Base-by-base conservation (phyloP, 2,888 invertebrate species). In the Drosophila gaucha region DNA sequence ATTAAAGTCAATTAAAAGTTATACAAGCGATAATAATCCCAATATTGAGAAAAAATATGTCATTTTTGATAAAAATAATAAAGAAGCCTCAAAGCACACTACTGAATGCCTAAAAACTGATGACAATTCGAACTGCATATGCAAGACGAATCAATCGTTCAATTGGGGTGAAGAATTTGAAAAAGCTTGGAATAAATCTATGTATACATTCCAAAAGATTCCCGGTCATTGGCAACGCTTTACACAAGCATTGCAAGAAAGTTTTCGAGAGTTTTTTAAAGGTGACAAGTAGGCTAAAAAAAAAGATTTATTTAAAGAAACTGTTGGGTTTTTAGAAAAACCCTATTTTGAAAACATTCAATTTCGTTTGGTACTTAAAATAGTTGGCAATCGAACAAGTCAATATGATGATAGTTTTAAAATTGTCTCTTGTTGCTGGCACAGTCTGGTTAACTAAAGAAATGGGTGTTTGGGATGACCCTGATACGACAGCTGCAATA, bases 391-490 rank as follows among this genome's bases (percentile, higher is more conserved):
- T 26, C 35, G 1, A 14, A 18, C 16, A 14, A 57, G 65, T 78
- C 2, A 9, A 65, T 22, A n/a, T 67, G 4, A 6, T 49, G 2
- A 2, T 67, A 1, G 33, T 70, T 1, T 41, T 70, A 0, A 83
- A 65, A 73, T 9, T 75, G 6, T 68, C 55, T 20, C 8, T 73
- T 28, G 59, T 76, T 9, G 76, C 62, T 57, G 83, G 73, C 2
- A 63, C 83, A 6, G 44, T 79, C 1, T 68, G 50, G 51, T 3
- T 60, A 12, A 74, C 76, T 10, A 66, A 47, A 9, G 41, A 63
- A 14, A 2, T 67, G 2, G 79, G 73, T 14, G 54, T 79, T 46
- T 79, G 79, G 79, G 68, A 57, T 46, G 51, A 4, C 8, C 6
- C 73, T 6, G 72, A 80, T 12, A 35, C 4, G 2, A 43, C 77